Evolutionary conservation across 2,113 vertebrate genomes (phyloP), one percentile per base, ranked within the genome.

Genomic region (Caretta caretta): DNA sequence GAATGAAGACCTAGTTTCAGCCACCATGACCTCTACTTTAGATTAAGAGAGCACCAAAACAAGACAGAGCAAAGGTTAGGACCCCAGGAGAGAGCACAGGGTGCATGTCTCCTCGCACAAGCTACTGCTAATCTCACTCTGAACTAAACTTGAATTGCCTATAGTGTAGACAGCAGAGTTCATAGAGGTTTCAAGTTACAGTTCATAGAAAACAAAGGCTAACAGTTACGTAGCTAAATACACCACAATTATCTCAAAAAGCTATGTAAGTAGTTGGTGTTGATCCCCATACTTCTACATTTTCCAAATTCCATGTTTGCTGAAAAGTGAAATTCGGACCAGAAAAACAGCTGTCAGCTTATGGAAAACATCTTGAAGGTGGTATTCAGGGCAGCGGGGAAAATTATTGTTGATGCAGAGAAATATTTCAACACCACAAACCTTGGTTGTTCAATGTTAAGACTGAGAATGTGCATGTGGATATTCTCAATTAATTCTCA

Each of bases 301-400:
- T 90, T 93, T 93, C 96, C 91, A 84, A 96, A 91, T 96, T 95
- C 94, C 80, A 89, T 96, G 95, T 93, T 94, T 94, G 94, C 79
- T 92, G 93, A 79, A 97, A 96, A 92, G 92, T 96, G 96, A 97
- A 97, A 97, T 96, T 97, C 91, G 92, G 93, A 87, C 95, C 85
- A 89, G 0, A 0, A 90, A 65, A 72, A 12, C 76, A 54, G 87
- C 91, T 93, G 90, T 53, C 94, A 95, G 72, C 89, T 91, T 91
- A 79, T 0, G 0, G 89, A 95, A 89, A 92, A 90, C 80, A 57
- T 90, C 92, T 94, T 0, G 0, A 76, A 92, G 88, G 83, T 92
- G 91, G 93, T 94, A 97, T 83, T 0, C 53, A 96, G 79, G 75
- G 83, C 53, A 91, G 1, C 38, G 65, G 86, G 83, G 79, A 92